phyloP scores from a whole-genome alignment of 2,888 invertebrate genomes.

The Anorthoa munda region DNA sequence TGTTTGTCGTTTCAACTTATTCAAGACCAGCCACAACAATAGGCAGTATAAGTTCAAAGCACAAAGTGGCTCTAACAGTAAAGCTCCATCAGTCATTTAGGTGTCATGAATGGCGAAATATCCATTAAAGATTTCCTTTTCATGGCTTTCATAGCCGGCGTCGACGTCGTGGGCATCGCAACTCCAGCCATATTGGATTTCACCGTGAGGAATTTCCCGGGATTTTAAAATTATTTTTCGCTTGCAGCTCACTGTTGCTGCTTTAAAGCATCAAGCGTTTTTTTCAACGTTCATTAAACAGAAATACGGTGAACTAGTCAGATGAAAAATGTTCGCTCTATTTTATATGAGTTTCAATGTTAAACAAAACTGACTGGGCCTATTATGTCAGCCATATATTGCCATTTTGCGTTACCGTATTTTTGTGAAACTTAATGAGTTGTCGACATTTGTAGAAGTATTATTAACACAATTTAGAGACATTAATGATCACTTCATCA shows the following conservation, averaged over 20 bases:
- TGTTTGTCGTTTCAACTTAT: slow-evolving; percentile 47
- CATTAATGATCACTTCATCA: not conserved
- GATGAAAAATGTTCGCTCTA: slow-evolving; percentile 64
- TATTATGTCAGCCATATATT: slow-evolving; percentile 24
- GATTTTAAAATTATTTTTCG: slow-evolving; percentile 68
- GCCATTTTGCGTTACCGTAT: slow-evolving; percentile 5
- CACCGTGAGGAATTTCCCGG: slow-evolving; percentile 62
- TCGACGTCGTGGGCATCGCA: slow-evolving; percentile 54
- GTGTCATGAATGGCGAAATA: slow-evolving; percentile 74
- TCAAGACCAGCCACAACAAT: slow-evolving; percentile 56
- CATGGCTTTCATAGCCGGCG: slow-evolving; percentile 71
- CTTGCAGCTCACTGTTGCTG: slow-evolving; percentile 55
- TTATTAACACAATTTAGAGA: slow-evolving; percentile 17
- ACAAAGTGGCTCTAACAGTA: slow-evolving; percentile 62
- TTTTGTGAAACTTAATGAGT: slow-evolving; percentile 10
- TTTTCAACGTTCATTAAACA: slow-evolving; percentile 65
- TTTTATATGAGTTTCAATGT: slow-evolving; percentile 50
- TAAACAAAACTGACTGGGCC: slow-evolving; percentile 39
- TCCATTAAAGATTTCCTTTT: slow-evolving; percentile 81
- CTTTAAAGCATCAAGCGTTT: slow-evolving; percentile 62
- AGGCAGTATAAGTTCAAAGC: slow-evolving; percentile 40
- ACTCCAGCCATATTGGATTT: slow-evolving; percentile 73
- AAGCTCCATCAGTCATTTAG: slow-evolving; percentile 76
- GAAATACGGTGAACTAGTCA: slow-evolving; percentile 50
- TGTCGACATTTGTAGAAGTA: slow-evolving; percentile 22